Percentiles rank a stretch among this genome's conserved stretches.
Conservation (phyloP, 1,140 invertebrate species). For the Monomorium pharaonis region DNA sequence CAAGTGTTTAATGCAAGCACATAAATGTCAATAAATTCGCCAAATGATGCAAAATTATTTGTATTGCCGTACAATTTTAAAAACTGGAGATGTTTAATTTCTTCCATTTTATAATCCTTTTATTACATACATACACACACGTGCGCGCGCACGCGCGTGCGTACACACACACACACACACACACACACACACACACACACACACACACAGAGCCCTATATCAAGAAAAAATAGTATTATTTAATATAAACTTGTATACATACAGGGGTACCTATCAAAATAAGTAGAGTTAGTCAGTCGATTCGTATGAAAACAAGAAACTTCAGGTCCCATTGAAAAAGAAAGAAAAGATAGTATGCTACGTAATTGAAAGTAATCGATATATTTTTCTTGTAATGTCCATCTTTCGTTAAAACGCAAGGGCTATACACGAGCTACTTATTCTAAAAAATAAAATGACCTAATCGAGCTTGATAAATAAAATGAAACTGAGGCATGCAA, state of each 20-base stretch:
- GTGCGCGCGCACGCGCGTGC: background rate
- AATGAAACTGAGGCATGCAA: conserved; percentile 58
- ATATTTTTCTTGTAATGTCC: conserved; percentile 54
- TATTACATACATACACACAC: conserved; percentile 20
- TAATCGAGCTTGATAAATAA: conserved; percentile 63
- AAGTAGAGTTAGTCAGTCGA: conserved; percentile 64
- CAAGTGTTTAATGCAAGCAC: conserved; percentile 52
- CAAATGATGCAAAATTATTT: conserved; percentile 63
- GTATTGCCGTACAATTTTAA: conserved; percentile 49
- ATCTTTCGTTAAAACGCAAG: conserved; percentile 55
- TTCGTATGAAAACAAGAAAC: conserved; percentile 40
- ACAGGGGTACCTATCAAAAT: conserved; percentile 59
- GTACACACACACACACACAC: conserved; percentile 10
- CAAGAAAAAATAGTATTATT: conserved; percentile 47
- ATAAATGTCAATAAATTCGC: conserved; percentile 71
- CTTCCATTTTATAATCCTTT: conserved; percentile 52
- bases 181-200: background rate
- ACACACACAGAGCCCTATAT: background rate
- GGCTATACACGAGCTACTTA: conserved; percentile 26
- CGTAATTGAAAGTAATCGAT: conserved; percentile 41
- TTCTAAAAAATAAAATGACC: conserved; percentile 51
- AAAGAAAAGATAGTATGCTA: conserved; percentile 43
- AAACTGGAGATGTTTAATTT: conserved; percentile 51
- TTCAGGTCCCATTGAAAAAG: conserved; percentile 34
- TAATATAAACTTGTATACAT: conserved; percentile 59